Evolutionary conservation across 1,140 invertebrate genomes (phyloP), one percentile per base, ranked within the genome.

Genomic region (Coenobita brevimanus): DNA sequence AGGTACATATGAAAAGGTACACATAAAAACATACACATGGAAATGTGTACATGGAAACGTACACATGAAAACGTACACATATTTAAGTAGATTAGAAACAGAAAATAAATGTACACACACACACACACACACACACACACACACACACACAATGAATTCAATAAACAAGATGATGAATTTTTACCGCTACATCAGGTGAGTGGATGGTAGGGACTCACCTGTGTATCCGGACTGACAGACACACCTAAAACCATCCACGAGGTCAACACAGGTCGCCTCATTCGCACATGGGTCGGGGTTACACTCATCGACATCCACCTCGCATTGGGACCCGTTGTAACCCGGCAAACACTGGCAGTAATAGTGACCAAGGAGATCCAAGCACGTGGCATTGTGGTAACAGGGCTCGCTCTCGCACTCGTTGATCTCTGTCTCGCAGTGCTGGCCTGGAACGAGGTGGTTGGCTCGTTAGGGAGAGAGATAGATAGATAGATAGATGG

Each of bases 221-320:
- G 97, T 97, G 91, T 96, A 97, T 0, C 97, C 97, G 50, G 97
- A 93, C 33, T 96, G 95, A 93, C 97, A 98, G 10, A 97, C 96
- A 92, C 98, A 99, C 90, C 97, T 96, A 93, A 97, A 97, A 21
- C 95, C 96, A 92, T 97, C 96, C 0, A 98, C 96, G 10, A 96
- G 94, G 92, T 98, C 97, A 6, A 89, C 81, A 87, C 93, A 93
- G 21, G 91, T 91, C 15, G 91, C 93, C 10, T 92, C 92, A 89
- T 93, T 93, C 62, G 90, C 89, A 88, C 93, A 93, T 15, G 92
- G 91, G 67, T 91, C 75, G 33, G 82, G 90, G 17, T 86, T 82
- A 91, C 94, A 94, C 81, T 94, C 94, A 85, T 94, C 91, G 2
- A 94, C 92, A 82, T 90, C 83, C 38, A 79, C 71, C 75, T 94